Base-by-base conservation (phyloP, 2,797 vertebrate genomes). In the Myotis pilosus region DNA sequence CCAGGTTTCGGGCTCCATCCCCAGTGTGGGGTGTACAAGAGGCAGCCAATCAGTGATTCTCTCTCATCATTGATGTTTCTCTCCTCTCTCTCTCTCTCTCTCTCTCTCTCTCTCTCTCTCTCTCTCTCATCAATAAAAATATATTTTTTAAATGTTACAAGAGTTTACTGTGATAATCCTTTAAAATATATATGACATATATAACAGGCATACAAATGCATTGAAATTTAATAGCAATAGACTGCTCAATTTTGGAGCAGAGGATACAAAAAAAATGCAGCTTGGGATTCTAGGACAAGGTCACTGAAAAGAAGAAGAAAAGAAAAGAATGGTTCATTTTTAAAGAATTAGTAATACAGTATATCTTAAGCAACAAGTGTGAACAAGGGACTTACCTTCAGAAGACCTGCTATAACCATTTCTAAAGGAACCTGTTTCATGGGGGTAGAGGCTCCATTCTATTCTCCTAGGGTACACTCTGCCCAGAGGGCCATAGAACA, bases 221-320 rank as follows among this genome's bases (percentile, higher is more conserved):
- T 38, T 84, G 47, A 80, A 81, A 86, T 11, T 68, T 91, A 71
- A 75, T 5, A 96, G 33, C 30, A 66, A 79, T 9, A 80, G n/a
- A 92, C 7, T 87, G 28, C 72, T 84, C n/a, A 90, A 49, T 28
- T 84, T 53, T 75, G 57, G 60, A 81, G 25, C 23, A 74, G 23
- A 92, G 51, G 22, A 64, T 9, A 57, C 41, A 38, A 81, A 44
- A 81, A 57, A 69, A 38, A n/a, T 51, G 19, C 6, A 55, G 19
- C 60, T 76, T 38, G 91, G 49, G 80, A 83, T 87, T 96, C 55
- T 53, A 91, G 28, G 72, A 20, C 28, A 76, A 76, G 8, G 41
- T 94, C 66, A 87, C 49, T 90, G 38, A 69, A 82, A 76, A 92
- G 38, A 78, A 86, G n/a, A 81, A 86, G n/a, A 90, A 87, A 95